These are phyloP conservation scores for Mactromeris polynyma DNA, from an alignment of 2,888 invertebrate species.

Conservation along the genomic window DNA sequence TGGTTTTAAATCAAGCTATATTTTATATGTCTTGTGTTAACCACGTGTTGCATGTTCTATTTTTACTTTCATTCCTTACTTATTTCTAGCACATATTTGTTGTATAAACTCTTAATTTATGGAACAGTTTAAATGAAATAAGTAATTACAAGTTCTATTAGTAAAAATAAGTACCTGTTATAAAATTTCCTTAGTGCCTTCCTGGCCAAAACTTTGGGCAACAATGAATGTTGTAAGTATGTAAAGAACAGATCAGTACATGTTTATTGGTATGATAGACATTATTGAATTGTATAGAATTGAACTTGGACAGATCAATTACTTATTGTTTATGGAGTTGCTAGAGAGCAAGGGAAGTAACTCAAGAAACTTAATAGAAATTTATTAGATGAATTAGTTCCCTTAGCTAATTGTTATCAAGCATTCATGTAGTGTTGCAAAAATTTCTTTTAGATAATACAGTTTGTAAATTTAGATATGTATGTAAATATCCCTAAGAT, in stretches of 20 bases:
- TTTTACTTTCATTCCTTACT: too few relatives aligned
- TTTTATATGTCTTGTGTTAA: too few relatives aligned
- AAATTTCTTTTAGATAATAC: too few relatives aligned
- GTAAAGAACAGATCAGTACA: neutral
- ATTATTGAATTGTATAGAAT: neutral
- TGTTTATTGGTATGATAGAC: neutral
- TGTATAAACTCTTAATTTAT: neutral
- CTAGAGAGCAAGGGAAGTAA: slow-evolving; percentile 4
- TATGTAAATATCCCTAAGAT: too few relatives aligned
- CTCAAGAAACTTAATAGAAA: neutral
- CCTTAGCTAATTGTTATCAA: neutral
- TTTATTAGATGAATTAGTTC: neutral
- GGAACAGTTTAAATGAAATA: neutral
- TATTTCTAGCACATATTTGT: too few relatives aligned
- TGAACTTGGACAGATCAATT: neutral
- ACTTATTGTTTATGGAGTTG: neutral
- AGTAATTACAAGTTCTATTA: too few relatives aligned
- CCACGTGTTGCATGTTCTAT: too few relatives aligned
- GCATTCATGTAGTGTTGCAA: too few relatives aligned
- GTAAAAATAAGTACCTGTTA: neutral
- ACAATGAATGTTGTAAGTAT: neutral
- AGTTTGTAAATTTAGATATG: too few relatives aligned
- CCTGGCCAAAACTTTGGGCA: neutral
- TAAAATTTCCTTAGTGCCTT: neutral
- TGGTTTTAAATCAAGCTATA: too few relatives aligned